Percentiles rank a stretch among this genome's conserved stretches.
phyloP scores from a whole-genome alignment of 2,797 vertebrate species.

The Danio choprae region DNA sequence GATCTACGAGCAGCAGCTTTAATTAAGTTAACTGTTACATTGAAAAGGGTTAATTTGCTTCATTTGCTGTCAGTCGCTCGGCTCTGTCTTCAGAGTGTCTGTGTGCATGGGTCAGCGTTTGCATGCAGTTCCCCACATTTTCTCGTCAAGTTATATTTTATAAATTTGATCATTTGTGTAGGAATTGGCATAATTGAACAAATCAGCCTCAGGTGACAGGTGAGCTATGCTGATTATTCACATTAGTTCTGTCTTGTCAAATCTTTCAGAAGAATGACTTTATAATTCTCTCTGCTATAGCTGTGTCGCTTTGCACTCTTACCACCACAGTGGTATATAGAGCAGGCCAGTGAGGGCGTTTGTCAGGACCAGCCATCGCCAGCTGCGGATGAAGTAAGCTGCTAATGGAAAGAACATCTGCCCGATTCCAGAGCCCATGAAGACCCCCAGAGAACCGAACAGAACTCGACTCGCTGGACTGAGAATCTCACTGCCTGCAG shows the following conservation, averaged over 20 bases:
- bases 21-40: no score
- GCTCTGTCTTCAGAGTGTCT: no score
- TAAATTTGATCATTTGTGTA: no score
- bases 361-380: slow-evolving; percentile 75
- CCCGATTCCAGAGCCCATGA: slow-evolving; percentile 83
- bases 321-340: slow-evolving; percentile 53
- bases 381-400: slow-evolving; percentile 80
- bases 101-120: no score
- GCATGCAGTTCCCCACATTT: no score
- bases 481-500: neutral
- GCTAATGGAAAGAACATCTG: slow-evolving; percentile 84
- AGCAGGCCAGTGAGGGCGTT: slow-evolving; percentile 80
- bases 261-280: neutral
- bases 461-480: slow-evolving; percentile 79
- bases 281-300: neutral
- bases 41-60: no score
- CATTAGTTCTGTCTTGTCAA: neutral
- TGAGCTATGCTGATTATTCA: neutral
- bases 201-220: no score
- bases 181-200: no score
- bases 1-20: no score
- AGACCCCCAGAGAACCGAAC: slow-evolving; percentile 87
- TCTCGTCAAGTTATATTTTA: no score
- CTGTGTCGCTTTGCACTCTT: neutral
- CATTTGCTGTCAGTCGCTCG: no score